Evolutionary conservation across 2,797 vertebrate genomes (phyloP).

Genomic region (Thripadectes ignobilis): DNA sequence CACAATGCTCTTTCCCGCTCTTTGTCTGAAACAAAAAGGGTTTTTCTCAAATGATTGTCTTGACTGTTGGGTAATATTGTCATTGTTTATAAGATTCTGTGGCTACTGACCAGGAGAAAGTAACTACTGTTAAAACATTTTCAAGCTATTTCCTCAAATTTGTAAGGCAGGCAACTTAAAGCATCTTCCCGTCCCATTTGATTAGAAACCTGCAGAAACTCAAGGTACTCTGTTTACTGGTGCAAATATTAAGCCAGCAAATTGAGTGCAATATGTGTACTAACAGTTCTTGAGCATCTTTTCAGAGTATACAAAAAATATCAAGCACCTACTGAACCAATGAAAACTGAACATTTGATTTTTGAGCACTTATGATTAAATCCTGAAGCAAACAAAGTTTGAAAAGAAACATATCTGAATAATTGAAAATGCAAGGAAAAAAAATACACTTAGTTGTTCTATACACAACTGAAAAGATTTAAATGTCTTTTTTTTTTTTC

Average conservation of each 20-base stretch:
- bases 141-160: slow-evolving; percentile 5
- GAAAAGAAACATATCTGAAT: neutral
- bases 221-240: neutral
- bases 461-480: neutral
- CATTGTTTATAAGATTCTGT: neutral
- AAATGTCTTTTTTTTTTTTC: neutral
- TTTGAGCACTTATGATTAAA: neutral
- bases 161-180: neutral
- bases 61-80: slow-evolving; percentile 20
- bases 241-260: neutral
- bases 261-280: neutral
- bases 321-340: neutral
- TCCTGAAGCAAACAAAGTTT: neutral
- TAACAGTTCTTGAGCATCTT: neutral
- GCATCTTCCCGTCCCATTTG: neutral
- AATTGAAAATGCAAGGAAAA: neutral
- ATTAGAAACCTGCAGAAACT: neutral
- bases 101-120: neutral
- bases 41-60: slow-evolving; percentile 1
- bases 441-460: neutral
- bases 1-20: slow-evolving; percentile 31
- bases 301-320: neutral
- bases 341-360: neutral
- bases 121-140: slow-evolving; percentile 36
- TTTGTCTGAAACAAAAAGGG: slow-evolving; percentile 45